Conservation (phyloP, 2,113 vertebrate species). For the Barnardius zonarius region DNA sequence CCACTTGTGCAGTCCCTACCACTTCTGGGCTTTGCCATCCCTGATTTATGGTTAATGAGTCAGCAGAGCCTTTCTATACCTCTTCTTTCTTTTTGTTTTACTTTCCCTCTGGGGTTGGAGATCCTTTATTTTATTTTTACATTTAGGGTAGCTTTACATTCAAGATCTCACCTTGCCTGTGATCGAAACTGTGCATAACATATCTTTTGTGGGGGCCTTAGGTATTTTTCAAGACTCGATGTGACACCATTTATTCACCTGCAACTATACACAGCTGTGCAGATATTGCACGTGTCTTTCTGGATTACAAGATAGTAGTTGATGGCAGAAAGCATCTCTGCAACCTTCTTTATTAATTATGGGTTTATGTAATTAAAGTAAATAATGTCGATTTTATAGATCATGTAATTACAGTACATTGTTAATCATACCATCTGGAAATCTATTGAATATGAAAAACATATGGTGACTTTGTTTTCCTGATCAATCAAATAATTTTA, state of each 20-base stretch:
- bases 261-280: neutral
- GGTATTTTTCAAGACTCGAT: neutral
- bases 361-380: neutral
- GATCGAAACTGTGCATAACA: neutral
- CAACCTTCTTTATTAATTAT: slow-evolving; percentile 14
- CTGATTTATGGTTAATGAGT: neutral
- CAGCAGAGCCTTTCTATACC: neutral
- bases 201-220: neutral
- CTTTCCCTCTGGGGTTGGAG: accelerated
- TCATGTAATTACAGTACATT: neutral
- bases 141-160: neutral
- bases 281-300: neutral
- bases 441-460: neutral
- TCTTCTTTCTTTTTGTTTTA: neutral
- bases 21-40: neutral
- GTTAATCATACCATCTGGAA: neutral
- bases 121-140: neutral
- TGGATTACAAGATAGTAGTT: neutral
- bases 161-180: neutral
- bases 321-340: neutral
- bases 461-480: neutral
- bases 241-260: neutral
- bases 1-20: neutral
- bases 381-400: neutral
- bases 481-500: neutral